phyloP scores from a whole-genome alignment of 1,140 invertebrate species.

The Glossosoma conforme region DNA sequence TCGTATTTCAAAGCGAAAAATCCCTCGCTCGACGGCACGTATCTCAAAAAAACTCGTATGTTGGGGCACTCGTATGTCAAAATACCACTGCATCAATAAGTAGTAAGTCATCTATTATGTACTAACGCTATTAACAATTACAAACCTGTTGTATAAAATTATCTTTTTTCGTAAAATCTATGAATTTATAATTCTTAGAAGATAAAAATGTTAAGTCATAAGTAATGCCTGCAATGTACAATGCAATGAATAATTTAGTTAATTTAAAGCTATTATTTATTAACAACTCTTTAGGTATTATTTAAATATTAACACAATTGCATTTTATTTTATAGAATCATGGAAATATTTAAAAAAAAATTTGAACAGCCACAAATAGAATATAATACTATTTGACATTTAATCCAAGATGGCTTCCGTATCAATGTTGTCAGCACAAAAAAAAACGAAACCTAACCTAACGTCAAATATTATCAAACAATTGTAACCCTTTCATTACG shows the following conservation, averaged over 20 bases:
- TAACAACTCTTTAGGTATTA: conserved; percentile 6
- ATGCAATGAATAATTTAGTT: conserved; percentile 8
- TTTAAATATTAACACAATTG: conserved; percentile 1
- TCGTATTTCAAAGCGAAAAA: too few species aligned
- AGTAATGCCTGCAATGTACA: conserved; percentile 11
- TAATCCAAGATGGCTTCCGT: not conserved
- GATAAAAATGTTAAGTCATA: not conserved
- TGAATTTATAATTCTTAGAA: not conserved
- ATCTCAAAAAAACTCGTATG: not conserved
- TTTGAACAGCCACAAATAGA: not conserved
- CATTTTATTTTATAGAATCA: not conserved
- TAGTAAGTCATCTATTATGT: not conserved
- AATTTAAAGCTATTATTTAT: too few species aligned
- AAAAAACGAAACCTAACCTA: too few species aligned
- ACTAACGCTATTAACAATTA: not conserved
- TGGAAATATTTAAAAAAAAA: not conserved
- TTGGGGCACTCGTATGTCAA: not conserved
- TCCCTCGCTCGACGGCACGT: too few species aligned
- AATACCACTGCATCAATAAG: not conserved
- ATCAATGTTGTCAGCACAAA: conserved; percentile 1
- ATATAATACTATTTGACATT: conserved; percentile 3
- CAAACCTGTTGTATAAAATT: conserved; percentile 1
- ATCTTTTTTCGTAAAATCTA: not conserved
- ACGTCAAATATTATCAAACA: too few species aligned
- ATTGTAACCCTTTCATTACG: too few species aligned